phyloP scores from a whole-genome alignment of 2,888 invertebrate species.

The Sceliomorpha sp. region DNA sequence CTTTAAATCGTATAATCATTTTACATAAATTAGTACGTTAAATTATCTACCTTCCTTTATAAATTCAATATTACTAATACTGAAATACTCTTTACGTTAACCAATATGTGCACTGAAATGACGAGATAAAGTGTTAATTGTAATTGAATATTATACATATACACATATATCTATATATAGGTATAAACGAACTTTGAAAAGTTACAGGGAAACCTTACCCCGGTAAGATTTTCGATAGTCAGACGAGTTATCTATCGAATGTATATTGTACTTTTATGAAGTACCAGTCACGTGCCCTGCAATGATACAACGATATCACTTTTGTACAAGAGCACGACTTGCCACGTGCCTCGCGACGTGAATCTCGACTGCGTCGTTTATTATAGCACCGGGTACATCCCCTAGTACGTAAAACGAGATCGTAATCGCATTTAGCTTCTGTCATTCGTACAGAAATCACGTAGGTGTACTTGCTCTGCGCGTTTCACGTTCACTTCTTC shows the following conservation, averaged over 20 bases:
- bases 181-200: too few species aligned
- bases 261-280: slow-evolving; percentile 71
- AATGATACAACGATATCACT: slow-evolving; percentile 73
- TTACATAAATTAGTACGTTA: background rate
- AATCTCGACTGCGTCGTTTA: slow-evolving; percentile 66
- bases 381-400: slow-evolving; percentile 62
- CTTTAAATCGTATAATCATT: too few species aligned
- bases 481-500: slow-evolving; percentile 29
- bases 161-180: too few species aligned
- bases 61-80: background rate
- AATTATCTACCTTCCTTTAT: background rate
- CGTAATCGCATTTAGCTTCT: slow-evolving; percentile 75
- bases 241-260: slow-evolving; percentile 51
- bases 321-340: slow-evolving; percentile 62
- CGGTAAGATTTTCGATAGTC: slow-evolving; percentile 36
- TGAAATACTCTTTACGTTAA: too few species aligned
- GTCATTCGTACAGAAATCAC: slow-evolving; percentile 68
- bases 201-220: slow-evolving; percentile 21
- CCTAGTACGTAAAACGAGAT: slow-evolving; percentile 63
- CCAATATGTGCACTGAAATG: too few species aligned
- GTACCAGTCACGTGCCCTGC: slow-evolving; percentile 72
- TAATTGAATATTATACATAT: too few species aligned
- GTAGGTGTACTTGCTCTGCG: slow-evolving; percentile 50
- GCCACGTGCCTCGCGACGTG: slow-evolving; percentile 74
- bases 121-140: too few species aligned